Percentiles rank a stretch among this genome's conserved stretches.
Conservation (phyloP, 2,113 vertebrate species). For the Brachypodius melanocephalos region DNA sequence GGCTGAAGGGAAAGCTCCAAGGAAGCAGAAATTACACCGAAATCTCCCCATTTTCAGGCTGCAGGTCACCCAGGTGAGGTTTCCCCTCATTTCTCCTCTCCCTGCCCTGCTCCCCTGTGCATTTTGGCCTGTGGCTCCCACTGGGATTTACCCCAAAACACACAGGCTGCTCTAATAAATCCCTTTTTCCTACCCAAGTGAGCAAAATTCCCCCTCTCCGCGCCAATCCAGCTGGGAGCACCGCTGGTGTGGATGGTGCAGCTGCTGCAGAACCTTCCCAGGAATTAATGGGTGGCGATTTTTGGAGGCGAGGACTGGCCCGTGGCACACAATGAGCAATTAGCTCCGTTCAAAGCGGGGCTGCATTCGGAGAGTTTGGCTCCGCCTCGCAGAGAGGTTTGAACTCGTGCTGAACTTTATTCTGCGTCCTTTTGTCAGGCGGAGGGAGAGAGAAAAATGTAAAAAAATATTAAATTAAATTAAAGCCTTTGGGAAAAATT, state of each 20-base stretch:
- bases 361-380: background rate
- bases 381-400: background rate
- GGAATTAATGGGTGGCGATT: background rate
- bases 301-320: background rate
- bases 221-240: background rate
- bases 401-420: background rate
- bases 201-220: background rate
- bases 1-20: background rate
- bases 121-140: background rate
- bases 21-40: background rate
- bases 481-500: too few species aligned
- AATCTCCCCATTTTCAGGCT: background rate
- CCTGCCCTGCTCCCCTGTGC: background rate
- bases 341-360: background rate
- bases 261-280: background rate
- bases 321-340: background rate
- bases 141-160: background rate
- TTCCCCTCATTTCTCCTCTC: background rate
- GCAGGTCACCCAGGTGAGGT: rapidly evolving
- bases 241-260: rapidly evolving
- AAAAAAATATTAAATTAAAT: too few species aligned
- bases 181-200: rapidly evolving
- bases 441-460: background rate
- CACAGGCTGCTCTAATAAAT: background rate
- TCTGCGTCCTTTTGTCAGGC: background rate